These are phyloP conservation scores for Pseudorhombus dupliciocellatus DNA, from an alignment of 2,113 vertebrate genomes.

Conservation along the genomic window DNA sequence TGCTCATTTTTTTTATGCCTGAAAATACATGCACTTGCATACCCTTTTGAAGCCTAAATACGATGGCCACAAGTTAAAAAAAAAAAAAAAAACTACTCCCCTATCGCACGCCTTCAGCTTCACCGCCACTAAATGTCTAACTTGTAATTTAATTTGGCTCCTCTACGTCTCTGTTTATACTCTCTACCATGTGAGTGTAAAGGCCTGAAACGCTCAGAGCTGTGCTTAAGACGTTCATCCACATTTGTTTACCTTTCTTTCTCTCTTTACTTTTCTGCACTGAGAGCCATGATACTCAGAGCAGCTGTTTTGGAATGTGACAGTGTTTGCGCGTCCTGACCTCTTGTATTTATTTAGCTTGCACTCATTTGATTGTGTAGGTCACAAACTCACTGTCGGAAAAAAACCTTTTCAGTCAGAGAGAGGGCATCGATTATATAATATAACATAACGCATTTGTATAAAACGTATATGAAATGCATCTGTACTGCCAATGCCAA, in stretches of 20 bases:
- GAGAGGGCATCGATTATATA: neutral
- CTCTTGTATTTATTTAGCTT: slow-evolving; percentile 1
- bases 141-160: neutral
- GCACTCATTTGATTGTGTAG: neutral
- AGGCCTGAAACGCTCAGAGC: neutral
- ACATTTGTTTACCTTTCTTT: neutral
- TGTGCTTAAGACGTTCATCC: neutral
- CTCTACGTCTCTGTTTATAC: neutral
- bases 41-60: neutral
- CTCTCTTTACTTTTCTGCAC: neutral
- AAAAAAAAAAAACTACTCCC: too few species aligned
- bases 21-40: too few species aligned
- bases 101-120: neutral
- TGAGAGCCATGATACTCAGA: neutral
- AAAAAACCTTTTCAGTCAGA: neutral
- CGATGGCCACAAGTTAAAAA: too few species aligned
- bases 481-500: neutral
- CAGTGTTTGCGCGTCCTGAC: neutral
- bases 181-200: neutral
- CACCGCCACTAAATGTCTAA: neutral
- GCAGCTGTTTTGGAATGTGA: neutral
- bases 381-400: neutral
- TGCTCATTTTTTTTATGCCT: neutral
- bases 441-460: too few species aligned
- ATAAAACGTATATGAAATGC: neutral